Percentiles rank a stretch among this genome's conserved stretches.
phyloP scores from a whole-genome alignment of 2,113 vertebrate species.

The Vanacampus margaritifer region DNA sequence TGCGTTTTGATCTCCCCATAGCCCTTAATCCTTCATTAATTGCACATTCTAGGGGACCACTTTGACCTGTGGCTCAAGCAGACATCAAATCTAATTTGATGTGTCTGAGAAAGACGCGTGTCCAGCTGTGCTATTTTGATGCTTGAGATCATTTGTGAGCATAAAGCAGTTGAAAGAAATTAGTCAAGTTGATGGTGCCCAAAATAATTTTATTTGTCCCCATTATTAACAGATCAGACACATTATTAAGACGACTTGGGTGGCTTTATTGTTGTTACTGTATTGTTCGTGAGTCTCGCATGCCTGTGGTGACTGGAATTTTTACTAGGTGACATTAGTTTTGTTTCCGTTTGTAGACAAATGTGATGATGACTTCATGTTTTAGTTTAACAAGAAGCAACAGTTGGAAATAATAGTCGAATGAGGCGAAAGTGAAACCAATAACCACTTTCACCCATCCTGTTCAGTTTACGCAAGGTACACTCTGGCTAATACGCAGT shows the following conservation, averaged over 20 bases:
- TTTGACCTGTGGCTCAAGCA: slow-evolving; percentile 37
- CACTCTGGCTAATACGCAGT: not conserved
- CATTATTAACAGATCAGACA: not conserved
- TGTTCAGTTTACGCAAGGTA: not conserved
- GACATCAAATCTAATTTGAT: slow-evolving; percentile 18
- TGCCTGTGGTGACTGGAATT: not conserved
- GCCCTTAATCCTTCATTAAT: slow-evolving; percentile 62
- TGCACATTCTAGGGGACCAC: slow-evolving; percentile 47
- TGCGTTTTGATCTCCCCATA: slow-evolving; percentile 51
- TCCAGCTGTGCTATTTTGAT: slow-evolving; percentile 4
- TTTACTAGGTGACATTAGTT: not conserved
- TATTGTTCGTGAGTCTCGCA: not conserved
- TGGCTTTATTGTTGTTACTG: not conserved
- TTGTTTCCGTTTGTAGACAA: slow-evolving; percentile 22
- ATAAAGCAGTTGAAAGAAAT: not conserved
- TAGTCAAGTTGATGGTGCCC: slow-evolving; percentile 4
- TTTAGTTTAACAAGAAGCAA: slow-evolving; percentile 1
- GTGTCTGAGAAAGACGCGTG: slow-evolving; percentile 20
- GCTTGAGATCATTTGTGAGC: slow-evolving; percentile 20
- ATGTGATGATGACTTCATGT: slow-evolving; percentile 3
- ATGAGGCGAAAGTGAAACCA: not conserved
- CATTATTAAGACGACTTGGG: not conserved
- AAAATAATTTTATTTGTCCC: not conserved
- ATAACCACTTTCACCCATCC: not conserved
- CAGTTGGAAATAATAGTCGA: not conserved